These are phyloP conservation scores for Baronia brevicornis DNA, from an alignment of 2,888 invertebrate genomes.

Conservation along the genomic window DNA sequence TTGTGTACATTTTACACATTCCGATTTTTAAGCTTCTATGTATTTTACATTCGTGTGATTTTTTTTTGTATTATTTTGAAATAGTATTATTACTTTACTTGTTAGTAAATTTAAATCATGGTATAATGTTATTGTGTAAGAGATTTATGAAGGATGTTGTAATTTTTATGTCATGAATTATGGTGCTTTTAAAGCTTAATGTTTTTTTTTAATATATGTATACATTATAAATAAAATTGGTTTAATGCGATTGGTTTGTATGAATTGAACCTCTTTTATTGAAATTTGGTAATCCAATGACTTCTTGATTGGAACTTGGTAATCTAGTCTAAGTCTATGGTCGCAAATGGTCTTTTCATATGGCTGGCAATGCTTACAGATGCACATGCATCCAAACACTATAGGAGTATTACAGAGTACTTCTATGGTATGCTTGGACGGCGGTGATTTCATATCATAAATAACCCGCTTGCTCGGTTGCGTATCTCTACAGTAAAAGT, in stretches of 20 bases:
- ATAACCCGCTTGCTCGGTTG: too few species aligned
- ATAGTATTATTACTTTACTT: slow-evolving; percentile 18
- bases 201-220: slow-evolving; percentile 40
- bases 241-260: slow-evolving; percentile 18
- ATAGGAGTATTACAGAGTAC: too few species aligned
- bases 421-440: too few species aligned
- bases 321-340: too few species aligned
- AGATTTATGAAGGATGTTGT: slow-evolving; percentile 46
- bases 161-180: slow-evolving; percentile 33
- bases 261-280: slow-evolving; percentile 7
- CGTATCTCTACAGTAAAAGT: too few species aligned
- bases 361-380: too few species aligned
- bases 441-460: too few species aligned
- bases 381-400: too few species aligned
- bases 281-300: too few species aligned
- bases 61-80: slow-evolving; percentile 14
- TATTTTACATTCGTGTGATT: slow-evolving; percentile 12
- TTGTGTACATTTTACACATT: slow-evolving; percentile 19
- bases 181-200: slow-evolving; percentile 60
- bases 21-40: slow-evolving; percentile 13
- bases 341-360: too few species aligned
- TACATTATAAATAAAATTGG: slow-evolving; percentile 27
- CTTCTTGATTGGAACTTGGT: too few species aligned
- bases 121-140: slow-evolving; percentile 46
- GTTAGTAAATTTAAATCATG: neutral